A percentile compares a stretch with the other conserved stretches of the same genome.
phyloP scores from a whole-genome alignment of 2,113 vertebrate genomes.

The Ailuropoda melanoleuca region DNA sequence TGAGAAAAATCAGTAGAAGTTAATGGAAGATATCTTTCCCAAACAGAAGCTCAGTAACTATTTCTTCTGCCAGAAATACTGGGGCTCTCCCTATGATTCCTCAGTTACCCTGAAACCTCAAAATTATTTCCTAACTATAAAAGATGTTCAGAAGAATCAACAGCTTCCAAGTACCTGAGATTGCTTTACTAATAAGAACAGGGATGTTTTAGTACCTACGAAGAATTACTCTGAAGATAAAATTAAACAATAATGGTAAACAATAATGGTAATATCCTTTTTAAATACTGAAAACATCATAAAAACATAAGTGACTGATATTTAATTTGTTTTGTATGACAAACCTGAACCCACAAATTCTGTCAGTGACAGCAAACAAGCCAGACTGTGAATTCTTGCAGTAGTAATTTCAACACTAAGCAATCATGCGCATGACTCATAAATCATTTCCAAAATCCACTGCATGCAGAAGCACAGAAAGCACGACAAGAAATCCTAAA shows the following conservation, averaged over 20 bases:
- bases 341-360: not conserved
- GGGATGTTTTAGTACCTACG: not conserved
- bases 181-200: not conserved
- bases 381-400: conserved; percentile 24
- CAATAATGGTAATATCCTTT: not conserved
- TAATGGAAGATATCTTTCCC: not conserved
- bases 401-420: conserved; percentile 52
- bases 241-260: conserved; percentile 11
- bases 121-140: not conserved
- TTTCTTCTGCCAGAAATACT: not conserved
- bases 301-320: not conserved
- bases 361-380: conserved; percentile 43
- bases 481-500: conserved; percentile 43
- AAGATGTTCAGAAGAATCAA: not conserved
- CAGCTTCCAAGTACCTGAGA: not conserved
- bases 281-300: conserved; percentile 16
- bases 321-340: conserved; percentile 27
- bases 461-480: conserved; percentile 38
- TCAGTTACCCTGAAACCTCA: not conserved
- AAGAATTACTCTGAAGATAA: not conserved
- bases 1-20: conserved; percentile 29
- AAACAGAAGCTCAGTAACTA: not conserved
- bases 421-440: conserved; percentile 36
- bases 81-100: not conserved
- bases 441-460: conserved; percentile 59